Evolutionary conservation across 2,888 invertebrate species (phyloP).

Genomic region (Ennomos erosarius): DNA sequence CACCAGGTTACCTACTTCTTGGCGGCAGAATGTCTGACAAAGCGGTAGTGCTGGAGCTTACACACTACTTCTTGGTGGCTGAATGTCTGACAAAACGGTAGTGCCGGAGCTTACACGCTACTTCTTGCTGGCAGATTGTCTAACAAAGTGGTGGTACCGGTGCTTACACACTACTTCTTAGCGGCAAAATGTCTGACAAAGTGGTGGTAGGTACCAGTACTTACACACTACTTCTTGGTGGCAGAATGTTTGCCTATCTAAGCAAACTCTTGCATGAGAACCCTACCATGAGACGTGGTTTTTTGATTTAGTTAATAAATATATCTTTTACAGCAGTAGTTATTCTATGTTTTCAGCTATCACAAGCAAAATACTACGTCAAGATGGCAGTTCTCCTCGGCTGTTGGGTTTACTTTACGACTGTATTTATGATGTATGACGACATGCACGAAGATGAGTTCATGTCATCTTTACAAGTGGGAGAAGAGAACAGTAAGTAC

Average conservation of each 20-base stretch:
- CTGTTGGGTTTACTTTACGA: constrained; percentile 64
- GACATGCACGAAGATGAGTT: constrained; percentile 84
- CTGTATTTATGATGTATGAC: constrained; percentile 86
- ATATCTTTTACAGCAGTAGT: too few relatives aligned
- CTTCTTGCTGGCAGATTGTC: neutral
- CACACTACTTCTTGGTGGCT: neutral
- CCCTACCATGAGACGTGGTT: too few relatives aligned
- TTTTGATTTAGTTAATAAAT: neutral
- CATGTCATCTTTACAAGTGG: constrained; percentile 83
- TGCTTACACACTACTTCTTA: neutral
- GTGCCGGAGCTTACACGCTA: neutral
- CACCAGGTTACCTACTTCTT: too few relatives aligned
- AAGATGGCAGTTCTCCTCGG: constrained; percentile 50
- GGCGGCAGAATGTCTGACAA: neutral
- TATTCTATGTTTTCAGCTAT: constrained; percentile 46
- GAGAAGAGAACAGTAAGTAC: constrained; percentile 66
- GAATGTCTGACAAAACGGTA: neutral
- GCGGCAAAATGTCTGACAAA: neutral
- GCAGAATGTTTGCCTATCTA: too few relatives aligned
- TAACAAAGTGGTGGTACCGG: neutral
- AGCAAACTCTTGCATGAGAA: too few relatives aligned
- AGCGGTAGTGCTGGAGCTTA: neutral
- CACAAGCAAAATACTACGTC: constrained; percentile 49
- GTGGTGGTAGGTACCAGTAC: neutral
- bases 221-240: too few relatives aligned